phyloP scores from a whole-genome alignment of 2,113 vertebrate species.

The Dipodomys merriami region DNA sequence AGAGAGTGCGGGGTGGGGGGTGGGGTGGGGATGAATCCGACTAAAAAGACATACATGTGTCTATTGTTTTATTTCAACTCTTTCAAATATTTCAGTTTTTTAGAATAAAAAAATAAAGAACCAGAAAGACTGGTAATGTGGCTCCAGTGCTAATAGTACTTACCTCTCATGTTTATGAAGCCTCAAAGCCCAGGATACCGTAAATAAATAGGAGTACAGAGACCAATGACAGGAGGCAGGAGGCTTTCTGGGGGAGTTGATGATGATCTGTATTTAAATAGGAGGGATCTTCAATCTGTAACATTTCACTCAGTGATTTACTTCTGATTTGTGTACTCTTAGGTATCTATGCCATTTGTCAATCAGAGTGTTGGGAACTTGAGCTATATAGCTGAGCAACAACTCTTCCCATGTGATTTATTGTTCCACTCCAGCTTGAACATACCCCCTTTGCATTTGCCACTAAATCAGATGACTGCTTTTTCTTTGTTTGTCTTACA shows the following conservation, averaged over 20 bases:
- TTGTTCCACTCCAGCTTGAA: background rate
- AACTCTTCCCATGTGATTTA: background rate
- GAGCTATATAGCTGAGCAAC: background rate
- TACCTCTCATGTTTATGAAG: too few relatives aligned
- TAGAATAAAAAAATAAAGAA: background rate
- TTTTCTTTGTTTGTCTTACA: slow-evolving; percentile 36
- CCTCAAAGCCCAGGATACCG: too few relatives aligned
- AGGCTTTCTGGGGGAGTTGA: background rate
- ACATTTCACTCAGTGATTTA: background rate
- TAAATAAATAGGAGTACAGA: background rate
- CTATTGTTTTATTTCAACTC: background rate
- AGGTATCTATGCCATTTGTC: background rate
- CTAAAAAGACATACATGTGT: background rate
- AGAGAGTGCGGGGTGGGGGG: too few relatives aligned
- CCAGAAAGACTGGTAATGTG: too few relatives aligned
- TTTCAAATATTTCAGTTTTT: background rate
- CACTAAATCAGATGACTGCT: background rate
- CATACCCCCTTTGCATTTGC: background rate
- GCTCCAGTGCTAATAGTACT: too few relatives aligned
- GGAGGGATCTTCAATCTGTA: background rate
- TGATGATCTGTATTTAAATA: background rate
- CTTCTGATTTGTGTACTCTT: background rate
- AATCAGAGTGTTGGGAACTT: background rate
- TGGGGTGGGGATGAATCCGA: background rate
- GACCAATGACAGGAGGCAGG: background rate